Base-by-base conservation (phyloP, 2,797 vertebrate species). In the Meda fulgida region DNA sequence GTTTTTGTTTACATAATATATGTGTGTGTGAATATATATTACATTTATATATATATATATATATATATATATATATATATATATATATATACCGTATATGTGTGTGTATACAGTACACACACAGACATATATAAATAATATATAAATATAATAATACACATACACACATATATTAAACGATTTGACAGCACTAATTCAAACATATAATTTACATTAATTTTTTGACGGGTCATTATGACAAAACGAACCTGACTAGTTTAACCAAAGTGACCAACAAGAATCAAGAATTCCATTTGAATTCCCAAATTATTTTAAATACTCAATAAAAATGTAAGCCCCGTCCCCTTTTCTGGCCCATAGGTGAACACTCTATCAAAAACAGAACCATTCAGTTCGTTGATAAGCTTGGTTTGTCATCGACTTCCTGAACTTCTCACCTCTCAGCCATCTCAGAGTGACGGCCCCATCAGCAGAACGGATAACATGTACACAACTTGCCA, bases 381-480 rank as follows among this genome's bases (percentile, higher is more conserved):
- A 31, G 16, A 48, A 72, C n/a, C 16, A 48, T 9, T 48, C 3
- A 48, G 14, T 72, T 72, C 4, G 40, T 72, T 18, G 7, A 29
- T 18, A 26, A 46, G 70, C 40, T 72, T 46, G 14, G 40, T 65
- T 65, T 46, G 21, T 26, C 40, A 38, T 18, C 0, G 31, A 67
- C 60, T 38, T 83, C 6, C 31, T 76, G 60, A 83, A 66, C 43
- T 38, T 75, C 60, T 66, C 14, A 26, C 29, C 81, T 66, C 81
- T 83, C 71, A 66, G 71, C 43, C 31, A 51, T 83, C 71, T 66
- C 7, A 18, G 58, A 51, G 81, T 76, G 71, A 83, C 10, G 3
- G 58, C 58, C 38, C 43, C 58, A 83, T 53, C 16, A 53, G 31
- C 43, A 66, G 43, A 67, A 83, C n/a, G 4, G 48, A 77, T 77